phyloP scores from a whole-genome alignment of 1,140 invertebrate genomes.

The Bombus impatiens region DNA sequence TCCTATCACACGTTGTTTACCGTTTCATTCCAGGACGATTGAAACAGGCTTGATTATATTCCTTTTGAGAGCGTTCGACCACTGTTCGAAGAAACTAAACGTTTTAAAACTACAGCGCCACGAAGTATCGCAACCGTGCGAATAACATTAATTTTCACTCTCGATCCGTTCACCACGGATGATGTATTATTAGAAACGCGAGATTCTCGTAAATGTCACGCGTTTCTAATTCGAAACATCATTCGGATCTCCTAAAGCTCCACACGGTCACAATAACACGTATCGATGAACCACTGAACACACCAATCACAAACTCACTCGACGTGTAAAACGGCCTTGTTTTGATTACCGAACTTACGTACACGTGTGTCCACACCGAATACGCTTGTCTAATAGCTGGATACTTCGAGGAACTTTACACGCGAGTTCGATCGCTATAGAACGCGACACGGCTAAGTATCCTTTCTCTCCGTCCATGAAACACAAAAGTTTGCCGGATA shows the following conservation, averaged over 20 bases:
- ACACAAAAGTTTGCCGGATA: conserved; percentile 9
- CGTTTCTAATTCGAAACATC: neutral
- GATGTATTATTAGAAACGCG: neutral
- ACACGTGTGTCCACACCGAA: neutral
- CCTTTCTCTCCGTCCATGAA: neutral
- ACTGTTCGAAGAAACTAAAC: neutral
- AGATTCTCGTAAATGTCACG: conserved; percentile 18
- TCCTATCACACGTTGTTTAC: conserved; percentile 9
- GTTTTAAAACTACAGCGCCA: neutral
- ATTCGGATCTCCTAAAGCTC: neutral
- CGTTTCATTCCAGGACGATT: neutral
- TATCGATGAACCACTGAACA: neutral
- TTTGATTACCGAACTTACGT: conserved; percentile 1
- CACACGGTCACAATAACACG: neutral
- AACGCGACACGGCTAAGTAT: neutral
- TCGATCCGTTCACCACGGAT: neutral
- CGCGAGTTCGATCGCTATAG: neutral
- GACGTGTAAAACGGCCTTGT: neutral
- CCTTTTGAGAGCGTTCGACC: neutral
- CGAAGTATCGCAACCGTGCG: neutral
- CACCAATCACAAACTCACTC: neutral
- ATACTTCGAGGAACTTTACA: neutral
- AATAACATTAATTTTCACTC: neutral
- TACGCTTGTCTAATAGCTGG: neutral
- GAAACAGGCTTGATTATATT: neutral